phyloP scores from a whole-genome alignment of 2,113 vertebrate species.

The Ibidorhyncha struthersii region DNA sequence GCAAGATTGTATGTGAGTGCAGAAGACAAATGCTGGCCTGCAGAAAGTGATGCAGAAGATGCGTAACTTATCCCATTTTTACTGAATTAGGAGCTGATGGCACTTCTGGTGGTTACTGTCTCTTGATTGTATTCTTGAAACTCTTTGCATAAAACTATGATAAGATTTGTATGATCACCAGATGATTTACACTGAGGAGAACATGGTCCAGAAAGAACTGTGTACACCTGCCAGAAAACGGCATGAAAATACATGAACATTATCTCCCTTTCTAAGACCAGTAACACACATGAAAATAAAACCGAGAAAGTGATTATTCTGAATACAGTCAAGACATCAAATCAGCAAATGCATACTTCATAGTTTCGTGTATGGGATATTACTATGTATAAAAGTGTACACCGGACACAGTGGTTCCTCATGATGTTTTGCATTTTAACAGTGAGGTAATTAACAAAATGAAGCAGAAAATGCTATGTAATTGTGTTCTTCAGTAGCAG shows the following conservation, averaged over 20 bases:
- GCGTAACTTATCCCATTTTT: neutral
- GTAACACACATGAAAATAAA: neutral
- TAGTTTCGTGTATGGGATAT: neutral
- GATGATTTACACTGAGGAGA: neutral
- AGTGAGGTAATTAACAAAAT: neutral
- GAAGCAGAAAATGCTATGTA: neutral
- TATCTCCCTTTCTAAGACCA: neutral
- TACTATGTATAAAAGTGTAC: neutral
- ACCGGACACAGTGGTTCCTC: neutral
- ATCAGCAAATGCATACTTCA: neutral
- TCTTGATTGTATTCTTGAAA: neutral
- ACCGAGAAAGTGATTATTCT: neutral
- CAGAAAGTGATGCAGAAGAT: neutral
- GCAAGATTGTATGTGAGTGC: neutral
- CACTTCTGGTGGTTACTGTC: neutral
- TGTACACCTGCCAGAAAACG: neutral
- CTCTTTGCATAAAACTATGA: neutral
- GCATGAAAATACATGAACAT: neutral
- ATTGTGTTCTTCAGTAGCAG: neutral
- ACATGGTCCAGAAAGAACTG: neutral
- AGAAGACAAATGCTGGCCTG: neutral
- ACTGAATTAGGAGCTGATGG: neutral
- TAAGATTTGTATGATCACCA: neutral
- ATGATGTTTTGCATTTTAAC: neutral
- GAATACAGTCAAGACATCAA: neutral